These are phyloP conservation scores for Tapirus terrestris DNA, from an alignment of 2,113 vertebrate species.

Conservation along the genomic window DNA sequence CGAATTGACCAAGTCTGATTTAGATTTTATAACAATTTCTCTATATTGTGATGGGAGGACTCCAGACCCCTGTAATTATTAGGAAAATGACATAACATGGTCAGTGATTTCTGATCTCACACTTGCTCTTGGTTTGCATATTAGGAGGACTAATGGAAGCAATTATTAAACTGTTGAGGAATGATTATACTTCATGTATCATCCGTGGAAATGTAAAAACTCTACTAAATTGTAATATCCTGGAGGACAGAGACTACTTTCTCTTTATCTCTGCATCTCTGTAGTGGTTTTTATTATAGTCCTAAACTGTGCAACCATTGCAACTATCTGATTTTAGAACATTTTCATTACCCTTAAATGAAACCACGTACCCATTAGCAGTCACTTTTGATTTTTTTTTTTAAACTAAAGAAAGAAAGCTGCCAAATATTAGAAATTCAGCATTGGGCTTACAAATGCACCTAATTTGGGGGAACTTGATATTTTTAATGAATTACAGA, in stretches of 20 bases:
- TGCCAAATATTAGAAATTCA: neutral
- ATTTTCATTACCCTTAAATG: neutral
- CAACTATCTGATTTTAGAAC: neutral
- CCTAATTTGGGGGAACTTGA: neutral
- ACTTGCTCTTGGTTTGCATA: neutral
- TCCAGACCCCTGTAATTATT: neutral
- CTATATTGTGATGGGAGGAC: neutral
- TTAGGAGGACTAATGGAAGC: neutral
- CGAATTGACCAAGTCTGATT: neutral
- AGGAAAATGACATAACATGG: neutral
- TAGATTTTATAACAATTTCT: neutral
- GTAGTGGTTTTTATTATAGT: conserved; percentile 1
- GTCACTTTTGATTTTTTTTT: neutral
- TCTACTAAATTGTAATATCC: neutral
- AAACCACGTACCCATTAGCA: conserved; percentile 9
- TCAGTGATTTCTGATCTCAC: neutral
- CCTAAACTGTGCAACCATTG: neutral
- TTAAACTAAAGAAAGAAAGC: conserved; percentile 26
- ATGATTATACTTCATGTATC: neutral
- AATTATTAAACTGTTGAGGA: neutral
- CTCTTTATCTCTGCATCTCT: neutral
- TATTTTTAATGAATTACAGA: conserved; percentile 33
- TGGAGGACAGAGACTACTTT: neutral
- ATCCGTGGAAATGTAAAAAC: neutral
- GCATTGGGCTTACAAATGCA: neutral